These are phyloP conservation scores for Protomyctophum bolini DNA, from an alignment of 2,113 vertebrate species.

Conservation along the genomic window DNA sequence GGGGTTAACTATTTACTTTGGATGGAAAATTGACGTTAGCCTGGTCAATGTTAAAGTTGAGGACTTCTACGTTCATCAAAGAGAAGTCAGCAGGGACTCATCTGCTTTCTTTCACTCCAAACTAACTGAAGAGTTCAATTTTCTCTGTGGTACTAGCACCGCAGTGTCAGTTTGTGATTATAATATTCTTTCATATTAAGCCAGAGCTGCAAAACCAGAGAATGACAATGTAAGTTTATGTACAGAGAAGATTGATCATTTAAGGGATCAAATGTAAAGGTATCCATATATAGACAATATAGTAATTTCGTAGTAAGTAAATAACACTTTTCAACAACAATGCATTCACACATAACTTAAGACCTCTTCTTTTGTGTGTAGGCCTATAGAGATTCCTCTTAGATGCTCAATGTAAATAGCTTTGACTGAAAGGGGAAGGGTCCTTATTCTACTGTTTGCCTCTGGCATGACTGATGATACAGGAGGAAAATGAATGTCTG, in stretches of 20 bases:
- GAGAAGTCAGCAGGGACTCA: constrained; percentile 44
- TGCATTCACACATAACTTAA: constrained; percentile 16
- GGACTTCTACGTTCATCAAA: constrained; percentile 50
- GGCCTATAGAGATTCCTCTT: constrained; percentile 54
- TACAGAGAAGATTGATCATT: too few species aligned
- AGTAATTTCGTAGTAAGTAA: too few species aligned
- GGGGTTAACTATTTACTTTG: constrained; percentile 33
- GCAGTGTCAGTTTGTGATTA: too few species aligned
- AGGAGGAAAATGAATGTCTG: constrained; percentile 34
- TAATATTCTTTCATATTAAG: not conserved
- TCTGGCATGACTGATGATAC: constrained; percentile 22
- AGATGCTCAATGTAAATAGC: constrained; percentile 44
- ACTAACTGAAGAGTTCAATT: constrained; percentile 38
- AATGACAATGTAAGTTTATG: not conserved
- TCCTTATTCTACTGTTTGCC: not conserved
- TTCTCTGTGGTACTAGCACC: not conserved
- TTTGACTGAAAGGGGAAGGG: constrained; percentile 12
- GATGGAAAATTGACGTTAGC: constrained; percentile 14
- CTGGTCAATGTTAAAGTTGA: constrained; percentile 51
- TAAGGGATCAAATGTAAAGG: too few species aligned
- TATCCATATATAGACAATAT: too few species aligned
- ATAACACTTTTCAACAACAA: constrained; percentile 4
- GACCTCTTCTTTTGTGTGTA: constrained; percentile 50
- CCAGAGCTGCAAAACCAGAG: constrained; percentile 13
- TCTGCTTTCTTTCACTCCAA: constrained; percentile 65